Base-by-base conservation (phyloP, 35 echinoderm and acorn worm species). In the Nesometra sesokonis region DNA sequence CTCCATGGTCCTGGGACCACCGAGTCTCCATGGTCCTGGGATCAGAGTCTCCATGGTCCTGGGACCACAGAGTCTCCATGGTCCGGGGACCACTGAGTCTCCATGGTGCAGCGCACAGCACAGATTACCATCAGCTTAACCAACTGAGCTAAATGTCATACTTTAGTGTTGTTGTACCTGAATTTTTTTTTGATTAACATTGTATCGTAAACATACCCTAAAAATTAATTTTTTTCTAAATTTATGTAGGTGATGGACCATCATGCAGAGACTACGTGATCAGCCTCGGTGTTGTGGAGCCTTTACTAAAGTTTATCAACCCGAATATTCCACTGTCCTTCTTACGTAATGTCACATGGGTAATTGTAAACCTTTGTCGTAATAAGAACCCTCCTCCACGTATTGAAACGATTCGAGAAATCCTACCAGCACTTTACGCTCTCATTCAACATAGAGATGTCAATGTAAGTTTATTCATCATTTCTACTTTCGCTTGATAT, bases 311-410 rank as follows among this genome's bases (percentile, higher is more conserved):
- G 77, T 99, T 99, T 79, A 99, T 99, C 83, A 94, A 92, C 81
- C 96, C 96, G 29, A 92, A 82, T 77, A 99, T 99, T 47, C 92
- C 92, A 30, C 85, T 94, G 36, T 99, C 96, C 82, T 99, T 99
- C 90, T 93, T 99, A 76, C 85, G 96, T 29, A 99, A 99, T 85
- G 92, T 94, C 29, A 99, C 96, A 1, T 99, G 96, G 95, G 95
- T 98, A 27, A 91, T 98, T 82, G 95, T 98, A 11, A 98, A 98
- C 82, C 85, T 98, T 84, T 98, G 95, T 83, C 35, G 95, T 46
- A 94, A 94, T 79, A 98, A 98, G 67, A 93, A 98, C 76, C 95
- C 95, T 4, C 90, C 95, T 46, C 95, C 95, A 47, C 84, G 57
- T 27, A 46, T 89, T 23, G 90, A 94, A 27, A 93, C 92, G 0